Percentiles rank a stretch among this genome's conserved stretches.
phyloP scores from a whole-genome alignment of 2,888 invertebrate species.

The Chloromyia formosa region DNA sequence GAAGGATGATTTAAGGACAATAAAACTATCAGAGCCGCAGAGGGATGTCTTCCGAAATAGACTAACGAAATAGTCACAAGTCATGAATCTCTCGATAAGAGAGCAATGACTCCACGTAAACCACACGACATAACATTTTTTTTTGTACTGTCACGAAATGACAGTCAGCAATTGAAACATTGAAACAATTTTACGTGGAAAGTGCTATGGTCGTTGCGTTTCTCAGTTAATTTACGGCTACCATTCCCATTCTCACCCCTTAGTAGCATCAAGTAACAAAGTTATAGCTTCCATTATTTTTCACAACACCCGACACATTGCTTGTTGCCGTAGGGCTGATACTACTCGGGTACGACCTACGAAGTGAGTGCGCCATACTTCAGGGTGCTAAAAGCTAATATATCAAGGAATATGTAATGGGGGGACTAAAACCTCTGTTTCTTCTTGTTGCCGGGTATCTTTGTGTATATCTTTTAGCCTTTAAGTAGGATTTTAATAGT shows the following conservation, averaged over 20 bases:
- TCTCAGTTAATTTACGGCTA: not conserved
- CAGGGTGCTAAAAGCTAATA: conserved; percentile 15
- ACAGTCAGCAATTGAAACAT: conserved; percentile 16
- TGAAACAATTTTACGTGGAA: not conserved
- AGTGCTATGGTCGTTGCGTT: no score
- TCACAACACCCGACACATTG: not conserved
- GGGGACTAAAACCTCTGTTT: not conserved
- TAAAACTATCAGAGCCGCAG: no score
- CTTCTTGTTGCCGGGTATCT: not conserved
- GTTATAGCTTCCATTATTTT: not conserved
- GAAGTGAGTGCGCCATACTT: not conserved
- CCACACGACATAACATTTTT: not conserved
- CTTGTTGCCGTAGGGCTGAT: no score
- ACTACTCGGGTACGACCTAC: not conserved
- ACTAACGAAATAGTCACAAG: no score
- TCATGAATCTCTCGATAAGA: not conserved
- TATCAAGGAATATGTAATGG: conserved; percentile 1
- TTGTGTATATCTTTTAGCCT: not conserved
- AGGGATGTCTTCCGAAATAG: no score
- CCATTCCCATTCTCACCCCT: not conserved
- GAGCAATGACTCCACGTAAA: conserved; percentile 2
- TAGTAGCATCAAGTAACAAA: no score
- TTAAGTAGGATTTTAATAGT: conserved; percentile 30
- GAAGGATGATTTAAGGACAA: no score
- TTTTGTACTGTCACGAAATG: not conserved